These are phyloP conservation scores for Oscheius sp. DNA, from an alignment of 2,888 invertebrate species.

Conservation along the genomic window DNA sequence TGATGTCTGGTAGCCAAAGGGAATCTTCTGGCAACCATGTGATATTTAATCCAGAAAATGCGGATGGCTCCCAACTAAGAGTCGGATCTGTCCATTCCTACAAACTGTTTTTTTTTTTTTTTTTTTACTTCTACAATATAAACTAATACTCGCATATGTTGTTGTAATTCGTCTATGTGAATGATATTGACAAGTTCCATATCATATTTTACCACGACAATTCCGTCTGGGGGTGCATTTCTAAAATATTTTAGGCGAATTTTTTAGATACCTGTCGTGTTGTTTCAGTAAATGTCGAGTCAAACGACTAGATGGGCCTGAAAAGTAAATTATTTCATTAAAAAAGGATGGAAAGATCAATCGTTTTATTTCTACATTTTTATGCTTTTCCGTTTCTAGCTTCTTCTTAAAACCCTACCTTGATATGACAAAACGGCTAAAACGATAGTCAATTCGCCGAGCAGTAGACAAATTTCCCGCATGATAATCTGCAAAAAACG, in stretches of 20 bases:
- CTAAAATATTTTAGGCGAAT: constrained; percentile 27
- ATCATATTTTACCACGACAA: constrained; percentile 55
- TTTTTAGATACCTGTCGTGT: constrained; percentile 42
- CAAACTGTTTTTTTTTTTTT: no score
- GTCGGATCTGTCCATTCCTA: constrained; percentile 84
- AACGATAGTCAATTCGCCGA: neutral
- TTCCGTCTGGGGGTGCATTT: constrained; percentile 61
- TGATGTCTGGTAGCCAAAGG: constrained; percentile 87
- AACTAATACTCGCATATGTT: constrained; percentile 59
- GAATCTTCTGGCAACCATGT: constrained; percentile 83
- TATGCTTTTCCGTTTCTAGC: no score
- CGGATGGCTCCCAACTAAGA: constrained; percentile 84
- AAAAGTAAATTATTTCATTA: neutral
- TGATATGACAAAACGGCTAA: neutral
- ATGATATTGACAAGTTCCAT: constrained; percentile 61
- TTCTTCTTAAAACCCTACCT: no score
- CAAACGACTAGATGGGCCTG: constrained; percentile 32
- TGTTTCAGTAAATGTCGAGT: constrained; percentile 46
- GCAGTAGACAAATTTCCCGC: neutral
- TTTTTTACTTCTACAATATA: constrained; percentile 59
- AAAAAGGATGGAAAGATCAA: neutral
- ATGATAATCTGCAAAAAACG: neutral
- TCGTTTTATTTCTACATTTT: no score
- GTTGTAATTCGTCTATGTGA: constrained; percentile 56
- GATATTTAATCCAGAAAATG: constrained; percentile 83